Evolutionary conservation across 2,888 invertebrate species (phyloP).

Genomic region (Latheticus oryzae): DNA sequence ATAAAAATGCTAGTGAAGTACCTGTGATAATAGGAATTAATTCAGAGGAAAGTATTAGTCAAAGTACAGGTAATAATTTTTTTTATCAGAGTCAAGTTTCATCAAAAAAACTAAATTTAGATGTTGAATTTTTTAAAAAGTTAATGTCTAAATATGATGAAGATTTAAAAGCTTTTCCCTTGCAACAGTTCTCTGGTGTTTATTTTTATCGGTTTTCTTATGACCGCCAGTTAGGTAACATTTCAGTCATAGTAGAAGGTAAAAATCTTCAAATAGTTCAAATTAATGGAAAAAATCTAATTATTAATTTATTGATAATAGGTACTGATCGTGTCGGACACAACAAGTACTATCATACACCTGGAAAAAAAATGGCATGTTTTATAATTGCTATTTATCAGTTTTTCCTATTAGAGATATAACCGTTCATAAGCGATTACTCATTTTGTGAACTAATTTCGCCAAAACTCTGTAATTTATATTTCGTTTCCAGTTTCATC

Average conservation of each 20-base stretch:
- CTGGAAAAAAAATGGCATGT: conserved; percentile 3
- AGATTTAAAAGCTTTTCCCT: conserved; percentile 5
- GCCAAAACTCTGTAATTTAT: conserved; percentile 20
- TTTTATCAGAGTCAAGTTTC: neutral
- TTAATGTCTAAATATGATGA: conserved; percentile 14
- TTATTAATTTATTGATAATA: neutral
- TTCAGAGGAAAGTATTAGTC: conserved; percentile 28
- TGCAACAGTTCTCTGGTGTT: conserved; percentile 9
- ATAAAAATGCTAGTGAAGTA: conserved; percentile 12
- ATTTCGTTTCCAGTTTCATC: too few relatives aligned
- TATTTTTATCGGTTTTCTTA: conserved; percentile 31
- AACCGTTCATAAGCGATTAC: conserved; percentile 13
- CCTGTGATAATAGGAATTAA: conserved; percentile 31
- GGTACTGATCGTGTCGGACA: conserved; percentile 26
- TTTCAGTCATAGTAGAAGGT: conserved; percentile 25
- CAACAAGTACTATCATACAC: conserved; percentile 16
- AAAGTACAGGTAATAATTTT: conserved; percentile 17
- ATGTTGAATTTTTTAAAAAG: conserved; percentile 6
- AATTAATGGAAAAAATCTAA: too few relatives aligned
- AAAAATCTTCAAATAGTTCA: neutral
- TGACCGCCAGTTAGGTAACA: conserved; percentile 21
- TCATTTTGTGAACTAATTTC: conserved; percentile 28
- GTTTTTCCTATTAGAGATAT: conserved; percentile 15
- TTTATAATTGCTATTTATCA: conserved; percentile 18
- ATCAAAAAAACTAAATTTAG: conserved; percentile 7